Evolutionary conservation across 1,140 invertebrate genomes (phyloP), one percentile per base, ranked within the genome.

Genomic region (Trichonephila inaurata): DNA sequence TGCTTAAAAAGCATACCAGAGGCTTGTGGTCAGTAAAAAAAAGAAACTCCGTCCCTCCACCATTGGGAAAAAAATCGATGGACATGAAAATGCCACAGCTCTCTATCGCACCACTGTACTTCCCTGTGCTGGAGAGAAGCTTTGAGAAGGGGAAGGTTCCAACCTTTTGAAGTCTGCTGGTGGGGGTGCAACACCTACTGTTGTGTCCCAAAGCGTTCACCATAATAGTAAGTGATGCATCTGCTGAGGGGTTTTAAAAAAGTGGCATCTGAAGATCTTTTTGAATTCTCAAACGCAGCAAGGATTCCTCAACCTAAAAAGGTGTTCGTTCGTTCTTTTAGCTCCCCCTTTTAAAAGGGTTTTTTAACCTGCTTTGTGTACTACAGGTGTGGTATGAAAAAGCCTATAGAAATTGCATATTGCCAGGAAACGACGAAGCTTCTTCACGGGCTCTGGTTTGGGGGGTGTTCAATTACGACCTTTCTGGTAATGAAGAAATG

Each of bases 331-430:
- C 89, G 58, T 96, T 95, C 94, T 96, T 96, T 93, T 96, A 95
- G 18, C 95, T 72, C 12, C 96, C 93, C 8, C 95, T 91, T 21
- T n/a, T n/a, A n/a, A 95, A 94, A n/a, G 96, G 94, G 44, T 95
- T 94, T 81, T 94, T 94, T 21, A 95, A 95, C 10, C 95, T 87
- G n/a, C 92, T 83, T 2, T 95, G 95, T 94, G 77, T 58, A 10
- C n/a, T 66, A 28, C 58, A n/a, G 18, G 64, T 61, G 19, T 86
- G 2, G 8, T 60, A 69, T 1, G 94, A n/a, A 28, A 94, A 94
- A 7, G 94, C 95, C n/a, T 91, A 90, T 14, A 96, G 95, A n/a
- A n/a, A n/a, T n/a, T n/a, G n/a, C n/a, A n/a, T n/a, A n/a, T n/a
- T n/a, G n/a, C n/a, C n/a, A n/a, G n/a, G n/a, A n/a, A n/a, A n/a